phyloP scores from a whole-genome alignment of 2,888 invertebrate genomes.

The Dryocosmus kuriphilus region DNA sequence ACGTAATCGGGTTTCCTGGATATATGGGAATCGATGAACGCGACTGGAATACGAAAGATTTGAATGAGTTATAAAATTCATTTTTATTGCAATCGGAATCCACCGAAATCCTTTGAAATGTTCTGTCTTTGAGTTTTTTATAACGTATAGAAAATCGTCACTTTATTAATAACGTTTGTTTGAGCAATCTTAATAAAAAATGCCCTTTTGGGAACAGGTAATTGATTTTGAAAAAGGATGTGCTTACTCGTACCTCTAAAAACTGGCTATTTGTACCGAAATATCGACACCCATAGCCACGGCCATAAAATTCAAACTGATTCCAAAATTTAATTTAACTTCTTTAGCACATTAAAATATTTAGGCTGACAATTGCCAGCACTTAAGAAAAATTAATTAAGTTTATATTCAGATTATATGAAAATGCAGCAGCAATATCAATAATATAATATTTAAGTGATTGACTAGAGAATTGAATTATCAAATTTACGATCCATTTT shows the following conservation, averaged over 20 bases:
- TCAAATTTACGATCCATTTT: not conserved
- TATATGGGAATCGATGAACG: constrained; percentile 39
- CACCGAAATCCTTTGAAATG: constrained; percentile 28
- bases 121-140: constrained; percentile 8
- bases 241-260: too few species aligned
- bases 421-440: too few species aligned
- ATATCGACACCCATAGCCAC: too few species aligned
- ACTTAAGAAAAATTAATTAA: too few species aligned
- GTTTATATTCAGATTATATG: too few species aligned
- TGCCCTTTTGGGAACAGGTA: not conserved
- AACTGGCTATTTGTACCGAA: too few species aligned
- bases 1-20: constrained; percentile 40
- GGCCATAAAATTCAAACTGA: too few species aligned
- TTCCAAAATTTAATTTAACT: too few species aligned
- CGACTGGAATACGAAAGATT: constrained; percentile 38
- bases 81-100: constrained; percentile 39
- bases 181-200: not conserved
- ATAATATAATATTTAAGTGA: too few species aligned
- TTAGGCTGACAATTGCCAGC: too few species aligned
- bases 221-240: not conserved
- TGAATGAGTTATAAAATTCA: constrained; percentile 40
- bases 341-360: too few species aligned
- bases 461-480: too few species aligned
- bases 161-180: not conserved
- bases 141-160: not conserved